Evolutionary conservation across 2,888 invertebrate species (phyloP).

Genomic region (Protophormia terraenovae): DNA sequence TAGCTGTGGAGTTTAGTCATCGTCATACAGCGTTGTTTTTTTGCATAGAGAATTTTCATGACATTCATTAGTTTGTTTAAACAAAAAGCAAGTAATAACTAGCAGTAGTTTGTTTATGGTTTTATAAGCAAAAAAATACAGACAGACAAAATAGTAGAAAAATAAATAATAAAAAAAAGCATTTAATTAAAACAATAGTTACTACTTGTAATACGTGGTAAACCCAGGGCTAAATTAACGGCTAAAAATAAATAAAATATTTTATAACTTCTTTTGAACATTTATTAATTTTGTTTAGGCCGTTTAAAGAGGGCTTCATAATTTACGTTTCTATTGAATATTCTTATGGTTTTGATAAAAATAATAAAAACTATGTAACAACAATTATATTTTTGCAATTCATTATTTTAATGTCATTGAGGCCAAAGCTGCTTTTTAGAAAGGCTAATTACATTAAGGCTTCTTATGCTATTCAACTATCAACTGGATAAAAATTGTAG

Average conservation of each 20-base stretch:
- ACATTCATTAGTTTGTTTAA: slow-evolving; percentile 1
- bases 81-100: slow-evolving; percentile 3
- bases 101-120: slow-evolving; percentile 3
- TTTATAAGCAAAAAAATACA: background rate
- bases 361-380: background rate
- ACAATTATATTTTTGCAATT: background rate
- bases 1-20: slow-evolving; percentile 29
- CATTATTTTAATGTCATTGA: slow-evolving; percentile 33
- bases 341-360: no score
- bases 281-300: no score
- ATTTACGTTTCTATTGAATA: no score
- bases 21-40: background rate
- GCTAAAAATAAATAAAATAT: background rate
- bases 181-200: background rate
- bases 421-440: background rate
- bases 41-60: background rate
- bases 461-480: background rate
- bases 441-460: slow-evolving; percentile 35
- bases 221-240: background rate
- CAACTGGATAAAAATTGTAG: background rate
- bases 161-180: background rate
- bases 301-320: no score
- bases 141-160: background rate
- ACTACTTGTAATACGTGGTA: background rate
- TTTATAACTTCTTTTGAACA: no score